Conservation (phyloP, 1,140 invertebrate genomes). For the Apis cerana region DNA sequence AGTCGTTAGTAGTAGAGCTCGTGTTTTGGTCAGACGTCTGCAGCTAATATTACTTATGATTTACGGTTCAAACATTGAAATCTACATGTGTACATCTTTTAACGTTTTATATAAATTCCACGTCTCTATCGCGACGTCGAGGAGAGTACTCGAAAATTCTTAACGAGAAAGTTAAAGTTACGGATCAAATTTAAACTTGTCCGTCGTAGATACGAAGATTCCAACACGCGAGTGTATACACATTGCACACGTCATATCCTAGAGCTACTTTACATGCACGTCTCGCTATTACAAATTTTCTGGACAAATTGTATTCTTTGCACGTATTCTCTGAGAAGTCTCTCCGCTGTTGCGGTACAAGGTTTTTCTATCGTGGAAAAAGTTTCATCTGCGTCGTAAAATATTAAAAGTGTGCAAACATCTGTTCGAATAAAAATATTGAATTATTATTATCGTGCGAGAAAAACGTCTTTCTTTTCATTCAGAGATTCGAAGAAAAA, state of each 20-base stretch:
- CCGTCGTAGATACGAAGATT: not conserved
- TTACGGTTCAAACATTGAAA: not conserved
- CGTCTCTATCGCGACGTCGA: not conserved
- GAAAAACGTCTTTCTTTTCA: no score
- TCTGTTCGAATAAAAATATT: no score
- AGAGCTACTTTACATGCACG: constrained; percentile 4
- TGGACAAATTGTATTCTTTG: constrained; percentile 30
- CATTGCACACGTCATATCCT: constrained; percentile 1
- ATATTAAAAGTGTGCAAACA: not conserved
- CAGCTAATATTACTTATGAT: not conserved
- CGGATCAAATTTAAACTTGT: constrained; percentile 31
- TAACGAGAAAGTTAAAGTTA: constrained; percentile 20
- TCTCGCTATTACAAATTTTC: constrained; percentile 3
- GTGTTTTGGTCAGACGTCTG: not conserved
- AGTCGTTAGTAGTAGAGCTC: constrained; percentile 3
- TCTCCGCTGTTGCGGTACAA: no score
- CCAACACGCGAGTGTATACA: not conserved
- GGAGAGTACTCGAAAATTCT: not conserved
- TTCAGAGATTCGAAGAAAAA: no score
- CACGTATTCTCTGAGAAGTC: not conserved
- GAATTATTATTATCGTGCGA: no score
- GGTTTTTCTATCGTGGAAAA: no score
- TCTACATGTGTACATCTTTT: no score
- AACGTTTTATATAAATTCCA: not conserved
- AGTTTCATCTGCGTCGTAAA: not conserved